These are phyloP conservation scores for Philopedon plagiatum DNA, from an alignment of 2,888 invertebrate genomes.

Conservation along the genomic window DNA sequence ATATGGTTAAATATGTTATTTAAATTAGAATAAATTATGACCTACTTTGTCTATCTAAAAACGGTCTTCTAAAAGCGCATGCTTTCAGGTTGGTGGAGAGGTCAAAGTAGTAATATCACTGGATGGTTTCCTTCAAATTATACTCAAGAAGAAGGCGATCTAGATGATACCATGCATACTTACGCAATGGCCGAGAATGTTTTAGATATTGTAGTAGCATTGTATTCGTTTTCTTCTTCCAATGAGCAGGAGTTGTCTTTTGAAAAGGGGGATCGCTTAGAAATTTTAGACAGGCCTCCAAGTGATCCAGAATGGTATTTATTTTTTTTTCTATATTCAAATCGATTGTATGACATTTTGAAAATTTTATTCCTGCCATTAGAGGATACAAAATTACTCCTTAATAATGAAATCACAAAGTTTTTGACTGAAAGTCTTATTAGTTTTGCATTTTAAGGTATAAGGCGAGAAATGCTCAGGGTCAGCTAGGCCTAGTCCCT, in stretches of 20 bases:
- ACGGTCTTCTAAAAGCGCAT: no score
- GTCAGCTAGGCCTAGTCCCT: constrained; percentile 95
- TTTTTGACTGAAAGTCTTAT: background rate
- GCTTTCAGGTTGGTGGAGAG: constrained; percentile 92
- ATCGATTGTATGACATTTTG: no score
- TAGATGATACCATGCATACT: constrained; percentile 90
- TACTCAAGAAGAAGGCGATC: constrained; percentile 91
- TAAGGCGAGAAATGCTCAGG: constrained; percentile 93
- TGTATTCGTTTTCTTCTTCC: constrained; percentile 94
- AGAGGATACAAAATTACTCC: background rate
- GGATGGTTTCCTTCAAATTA: constrained; percentile 99
- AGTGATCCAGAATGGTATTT: constrained; percentile 96
- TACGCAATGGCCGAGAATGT: constrained; percentile 96
- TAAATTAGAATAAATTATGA: no score
- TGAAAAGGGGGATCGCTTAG: constrained; percentile 96
- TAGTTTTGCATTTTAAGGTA: constrained; percentile 68
- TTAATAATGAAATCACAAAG: no score
- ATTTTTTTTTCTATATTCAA: background rate
- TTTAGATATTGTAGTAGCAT: constrained; percentile 95
- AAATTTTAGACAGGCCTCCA: constrained; percentile 95
- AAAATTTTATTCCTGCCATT: no score
- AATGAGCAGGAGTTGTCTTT: constrained; percentile 97
- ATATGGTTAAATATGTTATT: no score
- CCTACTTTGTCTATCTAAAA: no score
- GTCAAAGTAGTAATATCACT: constrained; percentile 80